Base-by-base conservation (phyloP, 2,113 vertebrate genomes). In the Microcebus griseorufus region DNA sequence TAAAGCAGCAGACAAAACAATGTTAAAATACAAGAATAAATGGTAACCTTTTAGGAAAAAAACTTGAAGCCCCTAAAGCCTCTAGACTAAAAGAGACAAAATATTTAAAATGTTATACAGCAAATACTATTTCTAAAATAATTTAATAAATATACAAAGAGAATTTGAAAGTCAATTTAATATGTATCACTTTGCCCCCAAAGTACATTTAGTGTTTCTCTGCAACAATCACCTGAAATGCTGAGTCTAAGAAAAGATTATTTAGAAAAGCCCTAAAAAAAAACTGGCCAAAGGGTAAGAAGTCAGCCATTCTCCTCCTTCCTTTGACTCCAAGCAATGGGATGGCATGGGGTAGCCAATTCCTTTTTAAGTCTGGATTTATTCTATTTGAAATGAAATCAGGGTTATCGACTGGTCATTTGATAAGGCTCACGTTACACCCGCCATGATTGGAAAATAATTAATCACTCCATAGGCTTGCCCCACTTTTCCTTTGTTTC, bases 1-100 rank as follows among this genome's bases (percentile, higher is more conserved):
- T 72, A 96, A 70, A 96, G 58, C 6, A 75, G 53, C 22, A 89
- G 94, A 93, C 81, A 95, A 8, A 97, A 94, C 18, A 94, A 79
- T 29, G 34, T 83, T 82, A 83, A 95, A 82, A 69, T 72, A 79
- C 13, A 88, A 32, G 5, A 93, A 82, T 39, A 72, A 85, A 73
- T 25, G 13, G n/a, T 86, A 88, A 73, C 51, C 37, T n/a, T 69
- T 90, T 42, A 91, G 96, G 37, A 94, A 86, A 92, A 92, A 81
- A 70, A 1, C 25, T 60, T 83, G 60, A 89, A 51, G 6, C 20
- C 32, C 25, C 60, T 67, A 76, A 80, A 83, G 22, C n/a, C 60
- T 91, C 23, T n/a, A 96, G 62, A 60, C 39, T 70, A 39, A 92
- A 84, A 80, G 27, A 83, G 37, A 84, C 1, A 92, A 89, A 95